These are phyloP conservation scores for Drosophila mettleri DNA, from an alignment of 2,888 invertebrate genomes.

Conservation along the genomic window DNA sequence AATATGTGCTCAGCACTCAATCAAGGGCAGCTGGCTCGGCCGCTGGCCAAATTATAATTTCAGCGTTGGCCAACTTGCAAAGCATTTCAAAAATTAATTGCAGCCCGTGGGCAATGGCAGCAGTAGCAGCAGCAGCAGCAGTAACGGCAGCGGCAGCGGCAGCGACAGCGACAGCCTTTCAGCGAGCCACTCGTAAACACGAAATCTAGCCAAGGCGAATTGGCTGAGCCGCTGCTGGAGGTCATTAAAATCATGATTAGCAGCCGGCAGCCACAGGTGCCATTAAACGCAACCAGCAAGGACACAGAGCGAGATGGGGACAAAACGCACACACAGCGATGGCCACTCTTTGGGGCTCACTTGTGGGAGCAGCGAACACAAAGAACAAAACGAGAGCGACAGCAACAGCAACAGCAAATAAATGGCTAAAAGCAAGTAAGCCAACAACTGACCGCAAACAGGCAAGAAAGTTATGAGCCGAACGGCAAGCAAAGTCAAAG, in stretches of 20 bases:
- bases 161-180: conserved; percentile 48
- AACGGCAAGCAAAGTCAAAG: background rate
- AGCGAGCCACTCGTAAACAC: conserved; percentile 33
- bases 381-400: background rate
- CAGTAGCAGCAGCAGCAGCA: background rate
- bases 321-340: background rate
- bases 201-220: conserved; percentile 7
- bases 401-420: conserved; percentile 7
- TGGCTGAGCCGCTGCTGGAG: conserved; percentile 36
- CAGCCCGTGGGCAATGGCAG: conserved; percentile 34
- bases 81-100: conserved; percentile 75
- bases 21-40: conserved; percentile 32
- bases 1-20: conserved; percentile 59
- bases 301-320: conserved; percentile 1
- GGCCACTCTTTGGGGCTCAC: conserved; percentile 18
- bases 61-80: conserved; percentile 41
- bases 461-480: conserved; percentile 49
- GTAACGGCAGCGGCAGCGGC: background rate
- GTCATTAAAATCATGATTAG: conserved; percentile 77
- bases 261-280: conserved; percentile 71
- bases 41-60: conserved; percentile 42
- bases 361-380: conserved; percentile 3
- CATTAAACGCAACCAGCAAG: conserved; percentile 48
- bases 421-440: conserved; percentile 54
- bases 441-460: conserved; percentile 62